A percentile compares a stretch with the other conserved stretches of the same genome.
Conservation (phyloP, 2,113 vertebrate genomes). For the Brachyhypopomus occidentalis region DNA sequence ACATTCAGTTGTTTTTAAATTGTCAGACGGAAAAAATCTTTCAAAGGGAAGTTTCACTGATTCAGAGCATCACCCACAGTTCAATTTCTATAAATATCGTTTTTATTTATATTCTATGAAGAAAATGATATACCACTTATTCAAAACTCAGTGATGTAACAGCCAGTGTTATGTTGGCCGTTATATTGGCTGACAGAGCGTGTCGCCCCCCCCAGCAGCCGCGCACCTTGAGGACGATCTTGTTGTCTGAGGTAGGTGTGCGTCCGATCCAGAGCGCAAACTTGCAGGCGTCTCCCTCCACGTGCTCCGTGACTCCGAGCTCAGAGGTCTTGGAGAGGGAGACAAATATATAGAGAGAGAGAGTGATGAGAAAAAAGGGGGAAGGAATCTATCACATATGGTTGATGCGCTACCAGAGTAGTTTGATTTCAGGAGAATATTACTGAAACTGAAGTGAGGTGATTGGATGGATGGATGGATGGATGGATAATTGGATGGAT, state of each 20-base stretch:
- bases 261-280: slow-evolving; percentile 97
- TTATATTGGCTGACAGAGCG: no score
- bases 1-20: no score
- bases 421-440: no score
- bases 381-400: background rate
- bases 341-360: background rate
- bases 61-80: no score
- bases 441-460: background rate
- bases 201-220: background rate
- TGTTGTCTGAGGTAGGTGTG: slow-evolving; percentile 97
- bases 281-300: slow-evolving; percentile 98
- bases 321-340: slow-evolving; percentile 85
- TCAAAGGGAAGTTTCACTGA: no score
- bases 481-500: background rate
- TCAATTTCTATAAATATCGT: no score
- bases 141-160: no score
- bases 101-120: no score
- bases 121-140: no score
- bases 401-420: no score
- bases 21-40: no score
- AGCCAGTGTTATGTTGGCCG: no score
- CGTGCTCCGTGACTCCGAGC: slow-evolving; percentile 95
- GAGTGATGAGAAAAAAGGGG: background rate
- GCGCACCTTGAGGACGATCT: slow-evolving; percentile 96
- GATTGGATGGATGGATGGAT: slow-evolving; percentile 13